A percentile compares a stretch with the other conserved stretches of the same genome.
Conservation (phyloP, 2,888 invertebrate species). For the Lydus trimaculatus region DNA sequence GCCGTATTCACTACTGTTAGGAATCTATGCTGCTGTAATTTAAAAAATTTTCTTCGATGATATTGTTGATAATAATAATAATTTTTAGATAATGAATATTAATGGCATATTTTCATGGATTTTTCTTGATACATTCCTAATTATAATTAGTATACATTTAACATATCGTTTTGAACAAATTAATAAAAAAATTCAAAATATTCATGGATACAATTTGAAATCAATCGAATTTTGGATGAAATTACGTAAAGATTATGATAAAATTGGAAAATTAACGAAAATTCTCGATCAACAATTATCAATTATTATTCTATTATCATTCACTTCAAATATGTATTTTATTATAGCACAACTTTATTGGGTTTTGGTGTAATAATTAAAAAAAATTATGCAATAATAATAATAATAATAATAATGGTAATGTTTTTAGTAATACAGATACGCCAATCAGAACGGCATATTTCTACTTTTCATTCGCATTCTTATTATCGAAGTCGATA, state of each 20-base stretch:
- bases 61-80: too few relatives aligned
- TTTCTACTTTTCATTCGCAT: slow-evolving; percentile 55
- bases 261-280: slow-evolving; percentile 68
- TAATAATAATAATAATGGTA: background rate
- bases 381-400: background rate
- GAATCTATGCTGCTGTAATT: slow-evolving; percentile 50
- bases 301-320: slow-evolving; percentile 68
- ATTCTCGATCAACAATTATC: slow-evolving; percentile 69
- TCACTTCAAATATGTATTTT: slow-evolving; percentile 73
- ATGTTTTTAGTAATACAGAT: slow-evolving; percentile 56
- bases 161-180: slow-evolving; percentile 14
- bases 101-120: slow-evolving; percentile 25
- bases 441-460: slow-evolving; percentile 58
- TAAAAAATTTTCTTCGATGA: too few relatives aligned
- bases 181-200: slow-evolving; percentile 8
- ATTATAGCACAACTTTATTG: slow-evolving; percentile 73
- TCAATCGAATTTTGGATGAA: slow-evolving; percentile 70
- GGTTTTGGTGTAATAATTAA: slow-evolving; percentile 65
- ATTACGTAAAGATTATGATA: slow-evolving; percentile 70
- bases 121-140: slow-evolving; percentile 26
- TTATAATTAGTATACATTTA: slow-evolving; percentile 23
- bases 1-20: slow-evolving; percentile 61
- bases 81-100: slow-evolving; percentile 27
- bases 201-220: slow-evolving; percentile 52
- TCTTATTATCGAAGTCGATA: slow-evolving; percentile 47